phyloP scores from a whole-genome alignment of 1,140 invertebrate genomes.

The Linepithema humile region DNA sequence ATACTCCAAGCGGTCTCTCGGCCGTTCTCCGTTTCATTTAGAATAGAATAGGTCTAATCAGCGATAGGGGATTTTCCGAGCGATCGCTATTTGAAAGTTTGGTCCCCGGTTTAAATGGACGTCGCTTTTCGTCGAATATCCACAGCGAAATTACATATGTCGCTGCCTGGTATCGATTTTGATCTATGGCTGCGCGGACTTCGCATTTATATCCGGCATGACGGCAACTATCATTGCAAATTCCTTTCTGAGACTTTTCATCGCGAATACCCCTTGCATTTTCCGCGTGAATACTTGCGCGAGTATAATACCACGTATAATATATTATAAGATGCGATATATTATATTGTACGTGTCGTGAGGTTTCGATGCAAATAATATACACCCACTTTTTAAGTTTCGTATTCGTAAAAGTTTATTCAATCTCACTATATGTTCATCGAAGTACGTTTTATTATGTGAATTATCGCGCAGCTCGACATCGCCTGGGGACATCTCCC shows the following conservation, averaged over 20 bases:
- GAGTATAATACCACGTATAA: neutral
- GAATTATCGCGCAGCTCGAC: too few species aligned
- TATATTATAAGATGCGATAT: neutral
- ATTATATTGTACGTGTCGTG: too few species aligned
- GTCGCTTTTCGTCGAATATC: slow-evolving; percentile 36
- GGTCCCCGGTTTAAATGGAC: neutral
- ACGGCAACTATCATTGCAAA: neutral
- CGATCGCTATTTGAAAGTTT: slow-evolving; percentile 30
- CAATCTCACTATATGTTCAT: too few species aligned
- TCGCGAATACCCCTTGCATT: slow-evolving; percentile 9
- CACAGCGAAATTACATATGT: slow-evolving; percentile 23
- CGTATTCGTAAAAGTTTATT: too few species aligned
- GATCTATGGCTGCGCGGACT: slow-evolving; percentile 8
- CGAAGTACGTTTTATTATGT: too few species aligned
- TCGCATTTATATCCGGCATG: slow-evolving; percentile 27
- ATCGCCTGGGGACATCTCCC: too few species aligned
- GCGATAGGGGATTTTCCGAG: slow-evolving; percentile 9
- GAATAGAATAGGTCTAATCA: slow-evolving; percentile 61
- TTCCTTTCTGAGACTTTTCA: slow-evolving; percentile 37
- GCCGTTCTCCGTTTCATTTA: slow-evolving; percentile 60
- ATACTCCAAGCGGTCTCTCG: slow-evolving; percentile 13
- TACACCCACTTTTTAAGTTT: too few species aligned
- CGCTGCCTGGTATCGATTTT: slow-evolving; percentile 26
- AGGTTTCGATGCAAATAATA: too few species aligned
- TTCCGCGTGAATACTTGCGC: neutral